Base-by-base conservation (phyloP, 2,888 invertebrate genomes). In the Tinea pellionella region DNA sequence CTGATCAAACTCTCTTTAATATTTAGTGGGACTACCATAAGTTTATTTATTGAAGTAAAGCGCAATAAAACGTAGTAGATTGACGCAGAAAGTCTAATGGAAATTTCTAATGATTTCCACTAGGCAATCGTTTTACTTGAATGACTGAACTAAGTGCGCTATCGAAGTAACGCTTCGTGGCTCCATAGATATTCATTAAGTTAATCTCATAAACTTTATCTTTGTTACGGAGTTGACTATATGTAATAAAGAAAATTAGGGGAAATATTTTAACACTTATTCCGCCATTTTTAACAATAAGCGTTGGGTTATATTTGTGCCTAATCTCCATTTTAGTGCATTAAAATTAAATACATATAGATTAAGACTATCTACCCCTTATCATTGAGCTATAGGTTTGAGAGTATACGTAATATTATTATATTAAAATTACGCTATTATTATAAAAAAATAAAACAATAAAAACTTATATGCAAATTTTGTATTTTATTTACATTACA, bases 1-100 rank as follows among this genome's bases (percentile, higher is more conserved):
- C 70, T 32, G 15, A 2, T 47, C 24, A 24, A 3, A 3, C 18
- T 53, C 24, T 24, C 18, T 16, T 24, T 53, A 24, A 53, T 53
- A n/a, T 2, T 53, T 53, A 15, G 16, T 47, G 2, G 6, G 13
- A 15, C 9, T 15, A 6, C 8, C 16, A 2, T 15, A 15, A 16
- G 2, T 16, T 47, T 15, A 47, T 16, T 47, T 47, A 47, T 47
- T 47, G 13, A 15, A 15, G 15, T 47, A 47, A 47, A 47, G n/a
- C 47, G 47, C 1, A 47, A 15, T 16, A 15, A 9, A 47, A 15
- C 2, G 15, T 47, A n/a, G n/a, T n/a, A 47, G n/a, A 47, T 15
- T 15, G 47, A 15, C 37, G 47, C 47, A 13, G 13, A 47, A 47
- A 6, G 2, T 47, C 47, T 37, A n/a, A 37, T 37, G 9, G 37